Conservation (phyloP, 1,140 invertebrate genomes). For the Penaeus vannamei region DNA sequence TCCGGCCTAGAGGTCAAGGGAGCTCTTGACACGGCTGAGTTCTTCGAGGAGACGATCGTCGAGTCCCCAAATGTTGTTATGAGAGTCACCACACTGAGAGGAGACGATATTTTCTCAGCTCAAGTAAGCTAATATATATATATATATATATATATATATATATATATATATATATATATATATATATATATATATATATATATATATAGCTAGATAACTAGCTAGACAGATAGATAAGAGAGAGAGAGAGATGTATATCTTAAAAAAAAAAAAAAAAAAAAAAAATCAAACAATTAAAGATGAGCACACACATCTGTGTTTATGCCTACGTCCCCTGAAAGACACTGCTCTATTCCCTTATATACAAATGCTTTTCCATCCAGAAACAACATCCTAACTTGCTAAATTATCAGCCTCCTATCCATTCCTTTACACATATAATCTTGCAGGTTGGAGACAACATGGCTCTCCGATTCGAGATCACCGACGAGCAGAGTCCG, state of each 20-base stretch:
- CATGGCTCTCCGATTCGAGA: conserved; percentile 90
- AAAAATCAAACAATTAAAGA: too few species aligned
- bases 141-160: neutral
- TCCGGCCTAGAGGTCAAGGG: conserved; percentile 90
- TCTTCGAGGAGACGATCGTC: conserved; percentile 77
- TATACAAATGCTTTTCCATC: too few species aligned
- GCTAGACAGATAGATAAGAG: too few species aligned
- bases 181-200: conserved; percentile 31
- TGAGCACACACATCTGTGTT: too few species aligned
- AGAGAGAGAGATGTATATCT: too few species aligned
- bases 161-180: neutral
- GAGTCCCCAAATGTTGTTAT: conserved; percentile 94
- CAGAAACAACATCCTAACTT: neutral
- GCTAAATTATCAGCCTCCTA: neutral
- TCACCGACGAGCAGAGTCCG: conserved; percentile 88
- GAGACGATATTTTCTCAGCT: conserved; percentile 71
- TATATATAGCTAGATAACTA: neutral
- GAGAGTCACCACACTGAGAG: conserved; percentile 81
- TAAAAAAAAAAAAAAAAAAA: too few species aligned
- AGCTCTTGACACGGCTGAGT: conserved; percentile 78
- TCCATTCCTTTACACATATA: conserved; percentile 62
- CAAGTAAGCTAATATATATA: conserved; percentile 69
- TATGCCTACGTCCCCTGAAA: too few species aligned
- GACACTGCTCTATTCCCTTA: too few species aligned
- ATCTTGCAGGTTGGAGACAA: conserved; percentile 91